Evolutionary conservation across 35 echinoderm and acorn worm genomes (phyloP).

Genomic region (Ophiothrix spiculata): DNA sequence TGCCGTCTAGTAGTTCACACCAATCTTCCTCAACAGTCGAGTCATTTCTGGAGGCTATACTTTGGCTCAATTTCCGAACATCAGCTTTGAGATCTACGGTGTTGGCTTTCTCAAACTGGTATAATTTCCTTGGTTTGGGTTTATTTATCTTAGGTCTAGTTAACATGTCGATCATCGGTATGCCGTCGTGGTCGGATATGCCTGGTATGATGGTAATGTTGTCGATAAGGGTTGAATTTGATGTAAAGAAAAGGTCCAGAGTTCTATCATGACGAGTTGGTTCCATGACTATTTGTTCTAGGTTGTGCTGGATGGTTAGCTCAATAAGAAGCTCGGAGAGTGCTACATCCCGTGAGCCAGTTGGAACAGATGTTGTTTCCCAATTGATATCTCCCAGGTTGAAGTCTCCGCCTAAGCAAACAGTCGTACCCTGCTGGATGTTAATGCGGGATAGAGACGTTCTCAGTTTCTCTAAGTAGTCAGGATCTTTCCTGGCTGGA

Average conservation of each 20-base stretch:
- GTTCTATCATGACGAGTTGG: constrained; percentile 15
- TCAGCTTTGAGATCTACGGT: neutral
- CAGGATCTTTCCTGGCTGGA: neutral
- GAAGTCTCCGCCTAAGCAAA: neutral
- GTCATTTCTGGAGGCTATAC: neutral
- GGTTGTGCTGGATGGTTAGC: neutral
- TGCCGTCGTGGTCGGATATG: neutral
- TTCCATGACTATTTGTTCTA: neutral
- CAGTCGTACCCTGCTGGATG: neutral
- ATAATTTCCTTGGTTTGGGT: neutral
- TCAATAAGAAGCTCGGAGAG: constrained; percentile 1
- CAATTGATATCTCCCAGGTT: constrained; percentile 8
- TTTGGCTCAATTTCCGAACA: neutral
- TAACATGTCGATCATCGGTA: neutral
- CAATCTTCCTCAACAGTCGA: neutral
- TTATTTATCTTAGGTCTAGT: neutral
- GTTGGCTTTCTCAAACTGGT: neutral
- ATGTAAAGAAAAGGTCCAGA: constrained; percentile 3
- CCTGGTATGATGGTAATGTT: neutral
- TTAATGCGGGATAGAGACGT: neutral
- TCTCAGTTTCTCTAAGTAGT: neutral
- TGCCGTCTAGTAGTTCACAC: neutral
- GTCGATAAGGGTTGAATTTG: neutral
- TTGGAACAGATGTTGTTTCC: neutral
- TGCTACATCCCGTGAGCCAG: neutral